Evolutionary conservation across 2,113 vertebrate genomes (phyloP), one percentile per base, ranked within the genome.

Genomic region (Limnothrissa miodon): DNA sequence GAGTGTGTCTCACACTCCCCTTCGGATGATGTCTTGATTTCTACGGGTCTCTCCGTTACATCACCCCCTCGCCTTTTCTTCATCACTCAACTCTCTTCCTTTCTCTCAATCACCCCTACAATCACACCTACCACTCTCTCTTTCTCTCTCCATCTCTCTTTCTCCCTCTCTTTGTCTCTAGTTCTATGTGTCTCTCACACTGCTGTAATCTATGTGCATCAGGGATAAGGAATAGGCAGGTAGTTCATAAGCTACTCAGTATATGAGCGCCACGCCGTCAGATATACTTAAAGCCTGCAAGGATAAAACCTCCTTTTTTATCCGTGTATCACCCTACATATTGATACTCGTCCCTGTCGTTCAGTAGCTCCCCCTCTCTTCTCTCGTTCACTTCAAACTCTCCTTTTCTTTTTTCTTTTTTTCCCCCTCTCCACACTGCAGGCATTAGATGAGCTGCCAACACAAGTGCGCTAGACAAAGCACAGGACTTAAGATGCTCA

Each of bases 181-280:
- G 15, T 53, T 17, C 21, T 15, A 25, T 39, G n/a, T 45, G 21
- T 56, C 39, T 59, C 23, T 48, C 39, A 13, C 29, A 81, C n/a
- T 44, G 15, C 17, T 42, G 17, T 87, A 84, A 87, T 87, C 82
- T 82, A 62, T 2, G n/a, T 56, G 82, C 83, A 85, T 86, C 70
- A 66, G 78, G 80, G 44, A 45, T 62, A 45, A 46, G 39, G 33
- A 80, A 81, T 70, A 81, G 42, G 85, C 70, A 83, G 83, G 81
- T 84, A 83, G 85, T 85, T 87, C 82, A 83, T 88, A 85, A 89
- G 84, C 85, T 83, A 83, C 84, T 85, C 83, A 81, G 82, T 45
- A 33, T 44, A 82, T 79, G 81, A 89, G 83, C 66, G 81, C 87
- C 86, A 88, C 66, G 81, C 79, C 80, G 83, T 80, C 86, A 89